Conservation (phyloP, 1,140 invertebrate genomes). For the Eulimnadia texana region DNA sequence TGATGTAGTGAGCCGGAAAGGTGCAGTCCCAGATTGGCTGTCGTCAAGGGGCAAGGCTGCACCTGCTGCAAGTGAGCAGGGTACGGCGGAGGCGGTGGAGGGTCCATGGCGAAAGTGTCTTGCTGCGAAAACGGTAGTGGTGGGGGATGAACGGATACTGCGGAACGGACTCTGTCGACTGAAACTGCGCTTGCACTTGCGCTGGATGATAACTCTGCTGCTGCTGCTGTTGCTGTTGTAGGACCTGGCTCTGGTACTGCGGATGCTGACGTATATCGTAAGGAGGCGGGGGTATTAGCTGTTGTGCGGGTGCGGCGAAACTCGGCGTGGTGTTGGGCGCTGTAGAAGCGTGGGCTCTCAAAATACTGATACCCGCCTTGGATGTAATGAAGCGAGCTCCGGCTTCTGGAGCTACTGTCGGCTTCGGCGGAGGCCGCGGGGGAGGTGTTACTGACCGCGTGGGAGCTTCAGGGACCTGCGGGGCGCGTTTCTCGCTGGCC, state of each 20-base stretch:
- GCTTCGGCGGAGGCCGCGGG: not conserved
- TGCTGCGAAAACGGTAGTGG: conserved; percentile 20
- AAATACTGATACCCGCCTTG: conserved; percentile 25
- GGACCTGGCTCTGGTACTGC: conserved; percentile 32
- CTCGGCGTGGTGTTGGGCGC: conserved; percentile 23
- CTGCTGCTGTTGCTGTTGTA: conserved; percentile 29
- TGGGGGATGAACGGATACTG: conserved; percentile 13
- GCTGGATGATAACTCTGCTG: conserved; percentile 17
- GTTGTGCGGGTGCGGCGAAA: conserved; percentile 18
- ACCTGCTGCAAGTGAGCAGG: conserved; percentile 7
- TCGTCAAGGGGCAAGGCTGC: not conserved
- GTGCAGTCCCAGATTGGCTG: conserved; percentile 9
- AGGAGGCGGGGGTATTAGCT: conserved; percentile 11
- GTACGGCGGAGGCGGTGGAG: conserved; percentile 13
- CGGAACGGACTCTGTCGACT: not conserved
- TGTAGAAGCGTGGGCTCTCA: conserved; percentile 26
- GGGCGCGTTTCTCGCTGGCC: not conserved
- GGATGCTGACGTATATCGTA: conserved; percentile 21
- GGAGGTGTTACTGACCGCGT: not conserved
- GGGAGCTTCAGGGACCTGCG: not conserved
- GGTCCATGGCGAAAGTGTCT: conserved; percentile 1
- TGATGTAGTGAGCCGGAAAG: not conserved
- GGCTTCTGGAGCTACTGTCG: conserved; percentile 6
- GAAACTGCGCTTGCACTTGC: conserved; percentile 16
- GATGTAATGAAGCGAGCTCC: conserved; percentile 27